These are phyloP conservation scores for Dipodomys ordii DNA, from an alignment of 2,113 vertebrate species.

Conservation along the genomic window DNA sequence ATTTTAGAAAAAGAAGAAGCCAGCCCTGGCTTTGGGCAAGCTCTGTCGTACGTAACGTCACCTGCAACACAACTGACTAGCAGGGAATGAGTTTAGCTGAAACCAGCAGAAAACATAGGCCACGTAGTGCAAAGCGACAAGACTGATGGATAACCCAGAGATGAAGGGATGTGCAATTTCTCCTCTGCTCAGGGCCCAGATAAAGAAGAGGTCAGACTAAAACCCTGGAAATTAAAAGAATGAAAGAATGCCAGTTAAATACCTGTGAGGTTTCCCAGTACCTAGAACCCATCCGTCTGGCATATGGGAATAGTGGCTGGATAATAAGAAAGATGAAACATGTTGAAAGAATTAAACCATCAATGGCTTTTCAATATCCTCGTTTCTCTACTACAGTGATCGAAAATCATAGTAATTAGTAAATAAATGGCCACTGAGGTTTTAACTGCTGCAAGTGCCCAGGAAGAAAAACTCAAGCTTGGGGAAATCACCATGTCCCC, in stretches of 20 bases:
- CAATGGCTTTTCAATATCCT: conserved; percentile 28
- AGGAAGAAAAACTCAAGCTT: not conserved
- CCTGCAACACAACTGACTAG: conserved; percentile 2
- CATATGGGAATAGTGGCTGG: not conserved
- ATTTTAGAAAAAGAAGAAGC: not conserved
- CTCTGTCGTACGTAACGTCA: not conserved
- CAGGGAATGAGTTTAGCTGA: conserved; percentile 49
- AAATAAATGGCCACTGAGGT: not conserved
- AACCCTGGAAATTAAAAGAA: not conserved
- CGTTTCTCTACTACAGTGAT: not conserved
- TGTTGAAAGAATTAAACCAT: conserved; percentile 17
- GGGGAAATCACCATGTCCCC: conserved; percentile 13
- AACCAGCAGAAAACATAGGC: conserved; percentile 42
- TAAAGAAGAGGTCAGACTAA: conserved; percentile 39
- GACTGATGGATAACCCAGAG: conserved; percentile 33
- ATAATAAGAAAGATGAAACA: not conserved
- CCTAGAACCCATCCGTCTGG: not conserved
- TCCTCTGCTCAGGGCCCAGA: conserved; percentile 27
- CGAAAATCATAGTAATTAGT: not conserved
- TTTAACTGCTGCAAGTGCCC: not conserved
- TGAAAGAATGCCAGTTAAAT: conserved; percentile 11
- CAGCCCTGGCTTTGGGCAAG: conserved; percentile 6
- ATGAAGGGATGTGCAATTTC: conserved; percentile 60
- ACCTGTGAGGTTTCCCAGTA: not conserved
- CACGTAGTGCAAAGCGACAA: conserved; percentile 56